Evolutionary conservation across 2,888 invertebrate genomes (phyloP).

Genomic region (Neoscelio sp.): DNA sequence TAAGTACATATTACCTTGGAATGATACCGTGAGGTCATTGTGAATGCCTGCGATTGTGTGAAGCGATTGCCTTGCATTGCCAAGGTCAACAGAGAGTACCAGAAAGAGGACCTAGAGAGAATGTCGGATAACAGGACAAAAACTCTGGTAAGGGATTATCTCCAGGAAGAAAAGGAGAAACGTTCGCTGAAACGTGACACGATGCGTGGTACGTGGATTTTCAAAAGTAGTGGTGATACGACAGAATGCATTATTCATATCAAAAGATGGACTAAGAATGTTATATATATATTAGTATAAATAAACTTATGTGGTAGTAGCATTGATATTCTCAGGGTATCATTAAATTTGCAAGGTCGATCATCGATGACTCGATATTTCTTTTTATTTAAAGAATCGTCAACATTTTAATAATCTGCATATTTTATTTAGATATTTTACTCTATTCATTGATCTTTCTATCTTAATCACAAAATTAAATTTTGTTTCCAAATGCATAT

Average conservation of each 20-base stretch:
- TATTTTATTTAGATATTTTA: no score
- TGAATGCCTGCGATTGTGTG: slow-evolving; percentile 64
- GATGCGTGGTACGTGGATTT: slow-evolving; percentile 65
- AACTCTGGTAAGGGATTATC: slow-evolving; percentile 62
- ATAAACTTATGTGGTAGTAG: no score
- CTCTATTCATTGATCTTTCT: no score
- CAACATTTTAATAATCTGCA: no score
- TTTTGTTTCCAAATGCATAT: no score
- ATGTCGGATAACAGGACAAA: slow-evolving; percentile 66
- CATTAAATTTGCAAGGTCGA: no score
- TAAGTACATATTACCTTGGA: slow-evolving; percentile 66
- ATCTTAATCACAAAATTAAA: no score
- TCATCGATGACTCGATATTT: no score
- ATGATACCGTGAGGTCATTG: slow-evolving; percentile 62
- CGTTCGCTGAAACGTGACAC: slow-evolving; percentile 67
- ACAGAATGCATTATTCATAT: slow-evolving; percentile 64
- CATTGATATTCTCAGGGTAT: no score
- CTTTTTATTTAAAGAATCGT: no score
- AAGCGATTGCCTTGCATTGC: slow-evolving; percentile 56
- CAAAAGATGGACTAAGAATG: no score
- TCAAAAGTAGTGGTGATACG: slow-evolving; percentile 56
- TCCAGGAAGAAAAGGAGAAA: slow-evolving; percentile 59
- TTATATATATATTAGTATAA: no score
- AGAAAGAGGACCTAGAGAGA: slow-evolving; percentile 64
- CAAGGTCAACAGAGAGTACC: slow-evolving; percentile 62